Evolutionary conservation across 2,797 vertebrate genomes (phyloP), one percentile per base, ranked within the genome.

Genomic region (Phaenicophaeus curvirostris): DNA sequence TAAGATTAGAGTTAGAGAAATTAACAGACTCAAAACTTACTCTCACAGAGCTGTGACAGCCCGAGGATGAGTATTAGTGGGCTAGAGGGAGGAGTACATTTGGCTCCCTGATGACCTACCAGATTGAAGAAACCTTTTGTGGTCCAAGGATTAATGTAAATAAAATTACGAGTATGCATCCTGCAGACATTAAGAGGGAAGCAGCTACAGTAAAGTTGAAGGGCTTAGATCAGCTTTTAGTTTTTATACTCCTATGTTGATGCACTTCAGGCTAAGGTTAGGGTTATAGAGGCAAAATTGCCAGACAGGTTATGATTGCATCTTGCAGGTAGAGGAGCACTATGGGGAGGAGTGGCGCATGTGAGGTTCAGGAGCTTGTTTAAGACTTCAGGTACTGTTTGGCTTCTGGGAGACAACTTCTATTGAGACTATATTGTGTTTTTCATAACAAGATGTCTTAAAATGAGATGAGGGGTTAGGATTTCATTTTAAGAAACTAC

Each of bases 141-240:
- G 16, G 19, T 31, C 19, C 0, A 0, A 23, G 15, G 31, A 28
- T 59, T 19, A 67, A 37, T 8, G 11, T 3, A 57, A 27, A 7
- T 39, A 33, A 57, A 89, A 35, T 2, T 30, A 30, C n/a, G 67
- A 30, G 9, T 18, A 41, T 16, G 15, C 13, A 23, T 37, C 15
- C 33, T 67, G 19, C 13, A 39, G 31, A 41, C 59, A 51, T 13
- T 31, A 61, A 87, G 7, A 20, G 12, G 37, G 28, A 82, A 55
- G 20, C 11, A 78, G 48, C 15, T 42, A 33, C 2, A 74, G 57
- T 12, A 51, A 11, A 74, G 28, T 24, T 71, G 28, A 77, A 85
- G 42, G 12, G 8, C 24, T 71, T 66, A 65, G 46, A 46, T 24
- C 69, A 20, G 67, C 10, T 77, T 24, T n/a, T 35, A 5, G 21